Evolutionary conservation across 1,140 invertebrate species (phyloP), one percentile per base, ranked within the genome.

Genomic region (Lasioglossum baleicum): DNA sequence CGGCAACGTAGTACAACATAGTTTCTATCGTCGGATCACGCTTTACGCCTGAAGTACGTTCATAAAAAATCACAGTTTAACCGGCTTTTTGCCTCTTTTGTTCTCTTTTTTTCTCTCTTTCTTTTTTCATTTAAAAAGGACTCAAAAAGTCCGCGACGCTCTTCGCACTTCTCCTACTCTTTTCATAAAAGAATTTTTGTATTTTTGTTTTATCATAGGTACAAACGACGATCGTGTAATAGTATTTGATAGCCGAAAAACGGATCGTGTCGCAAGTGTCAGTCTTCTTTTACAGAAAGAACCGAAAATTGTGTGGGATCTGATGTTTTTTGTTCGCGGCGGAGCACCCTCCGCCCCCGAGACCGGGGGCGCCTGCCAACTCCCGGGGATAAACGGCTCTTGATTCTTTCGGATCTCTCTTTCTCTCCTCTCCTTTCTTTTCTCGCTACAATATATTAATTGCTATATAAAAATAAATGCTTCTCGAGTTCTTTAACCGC

Each of bases 391-490:
- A 60, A 60, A 81, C 65, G 73, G 53, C 11, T 61, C 64, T 51
- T 67, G 2, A 61, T 69, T 65, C 75, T 64, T 80, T 81, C 82
- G 70, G 74, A 66, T 68, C 66, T 81, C 58, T 75, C 22, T 48
- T 48, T 48, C 13, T n/a, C n/a, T n/a, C n/a, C n/a, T n/a, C n/a
- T 48, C 61, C 44, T 35, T 67, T 31, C 2, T 80, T 40, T 68
- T 42, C 56, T 65, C 42, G 3, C 20, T 67, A 67, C 22, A n/a
- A 44, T 67, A 48, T 67, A 67, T 67, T 75, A 74, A 83, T 82
- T 72, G 83, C 82, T 85, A 82, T 85, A 90, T 83, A 90, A 90
- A 90, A 90, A 90, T 90, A 90, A 90, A 88, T 87, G 82, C 82
- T 89, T 87, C 84, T 89, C 87, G 85, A 90, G 71, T 83, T 61